A percentile compares a stretch with the other conserved stretches of the same genome.
Evolutionary conservation across 2,113 vertebrate species (phyloP).

Genomic region (Syngnathoides biaculeatus): DNA sequence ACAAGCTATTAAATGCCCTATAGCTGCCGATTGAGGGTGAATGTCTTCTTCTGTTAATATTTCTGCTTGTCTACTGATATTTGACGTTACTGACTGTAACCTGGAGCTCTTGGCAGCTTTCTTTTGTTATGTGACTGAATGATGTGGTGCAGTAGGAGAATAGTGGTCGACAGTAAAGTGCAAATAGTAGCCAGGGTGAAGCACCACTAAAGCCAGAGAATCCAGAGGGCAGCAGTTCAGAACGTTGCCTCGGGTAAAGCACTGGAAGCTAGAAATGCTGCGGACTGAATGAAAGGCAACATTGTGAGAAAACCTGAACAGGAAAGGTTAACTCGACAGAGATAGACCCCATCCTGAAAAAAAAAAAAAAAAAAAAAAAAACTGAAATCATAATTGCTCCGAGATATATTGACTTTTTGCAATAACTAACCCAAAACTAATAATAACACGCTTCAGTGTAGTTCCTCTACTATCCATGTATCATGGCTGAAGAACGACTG

Average conservation of each 20-base stretch:
- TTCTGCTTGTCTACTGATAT: slow-evolving; percentile 43
- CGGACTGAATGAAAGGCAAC: not conserved
- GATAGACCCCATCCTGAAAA: not conserved
- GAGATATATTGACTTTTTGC: not conserved
- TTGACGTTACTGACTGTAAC: slow-evolving; percentile 29
- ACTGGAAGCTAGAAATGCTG: not conserved
- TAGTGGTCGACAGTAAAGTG: not conserved
- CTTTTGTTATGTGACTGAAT: not conserved
- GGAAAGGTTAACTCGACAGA: not conserved
- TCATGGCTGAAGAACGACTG: too few species aligned
- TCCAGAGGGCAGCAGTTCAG: not conserved
- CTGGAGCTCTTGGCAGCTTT: slow-evolving; percentile 6
- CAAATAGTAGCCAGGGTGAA: not conserved
- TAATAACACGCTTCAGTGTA: too few species aligned
- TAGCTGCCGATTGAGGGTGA: slow-evolving; percentile 55
- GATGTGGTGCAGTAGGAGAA: not conserved
- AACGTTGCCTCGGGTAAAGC: not conserved
- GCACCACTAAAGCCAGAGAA: not conserved
- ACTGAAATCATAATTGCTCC: not conserved
- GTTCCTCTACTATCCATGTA: too few species aligned
- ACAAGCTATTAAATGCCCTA: slow-evolving; percentile 46
- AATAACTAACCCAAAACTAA: too few species aligned
- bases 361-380: too few species aligned
- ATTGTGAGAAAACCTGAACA: not conserved
- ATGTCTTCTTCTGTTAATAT: slow-evolving; percentile 56